phyloP scores from a whole-genome alignment of 2,797 vertebrate genomes.

The Phataginus tetradactyla region DNA sequence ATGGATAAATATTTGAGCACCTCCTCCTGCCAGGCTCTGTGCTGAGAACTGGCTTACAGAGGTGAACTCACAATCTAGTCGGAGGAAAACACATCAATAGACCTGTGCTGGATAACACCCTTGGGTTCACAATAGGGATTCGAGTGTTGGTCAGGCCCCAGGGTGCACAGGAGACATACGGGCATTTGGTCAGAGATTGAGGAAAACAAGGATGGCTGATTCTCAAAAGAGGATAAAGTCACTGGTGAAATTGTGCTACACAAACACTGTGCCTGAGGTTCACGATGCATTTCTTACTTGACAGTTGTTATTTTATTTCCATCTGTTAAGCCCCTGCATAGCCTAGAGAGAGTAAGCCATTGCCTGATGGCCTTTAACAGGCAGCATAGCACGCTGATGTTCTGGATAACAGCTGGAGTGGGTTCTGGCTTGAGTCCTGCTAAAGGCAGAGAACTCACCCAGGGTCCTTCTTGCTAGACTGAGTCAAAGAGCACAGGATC shows the following conservation, averaged over 20 bases:
- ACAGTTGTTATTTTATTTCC: background rate
- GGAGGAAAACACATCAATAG: background rate
- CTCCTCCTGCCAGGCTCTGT: background rate
- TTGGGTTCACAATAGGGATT: background rate
- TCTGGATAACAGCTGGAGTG: background rate
- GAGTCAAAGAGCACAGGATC: background rate
- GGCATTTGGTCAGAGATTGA: background rate
- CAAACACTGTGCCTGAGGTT: background rate
- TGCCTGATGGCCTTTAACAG: background rate
- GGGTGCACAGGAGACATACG: background rate
- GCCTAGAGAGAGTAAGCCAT: background rate
- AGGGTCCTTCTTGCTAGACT: background rate
- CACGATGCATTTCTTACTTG: background rate
- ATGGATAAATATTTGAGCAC: background rate
- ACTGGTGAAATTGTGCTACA: background rate
- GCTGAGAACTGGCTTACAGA: background rate
- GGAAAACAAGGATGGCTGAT: background rate
- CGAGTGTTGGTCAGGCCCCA: background rate
- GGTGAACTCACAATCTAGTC: background rate
- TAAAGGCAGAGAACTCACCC: background rate
- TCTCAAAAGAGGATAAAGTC: background rate
- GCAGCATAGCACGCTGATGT: background rate
- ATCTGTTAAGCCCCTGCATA: background rate
- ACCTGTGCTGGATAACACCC: background rate
- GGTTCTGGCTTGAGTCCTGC: background rate